Base-by-base conservation (phyloP, 2,113 vertebrate genomes). In the Rhabdomys dilectus region DNA sequence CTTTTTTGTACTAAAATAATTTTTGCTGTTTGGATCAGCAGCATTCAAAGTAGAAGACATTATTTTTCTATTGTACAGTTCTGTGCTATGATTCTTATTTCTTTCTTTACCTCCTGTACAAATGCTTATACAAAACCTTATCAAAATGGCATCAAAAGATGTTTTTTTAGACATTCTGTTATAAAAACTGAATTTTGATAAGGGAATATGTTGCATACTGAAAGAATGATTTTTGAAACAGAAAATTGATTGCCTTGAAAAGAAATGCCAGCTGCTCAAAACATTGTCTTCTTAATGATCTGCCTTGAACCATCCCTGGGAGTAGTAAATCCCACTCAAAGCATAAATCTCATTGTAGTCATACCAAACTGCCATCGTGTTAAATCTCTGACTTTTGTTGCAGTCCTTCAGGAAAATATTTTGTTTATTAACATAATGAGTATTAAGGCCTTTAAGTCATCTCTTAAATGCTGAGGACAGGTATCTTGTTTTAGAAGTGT, bases 31-130 rank as follows among this genome's bases (percentile, higher is more conserved):
- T 82, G 17, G 16, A 95, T 94, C 97, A 8, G 0, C 82, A 93
- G 0, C 22, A 95, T 72, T 75, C 58, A 95, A 97, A 19, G 1
- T 13, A 97, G 95, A 92, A 34, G 7, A 90, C 5, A 80, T 12
- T 70, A 85, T 24, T 62, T 90, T 94, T 80, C 93, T 77, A n/a
- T 36, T 45, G 26, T n/a, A 34, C 26, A 17, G 51, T 97, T 51
- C 15, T 60, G 51, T 92, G 3, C 29, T 87, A 93, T 0, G 15
- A 58, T 93, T 93, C n/a, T 76, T 22, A 81, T 77, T 76, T 86
- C 39, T 86, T 56, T 4, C 5, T 45, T 87, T 22, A 51, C 3
- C 36, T 72, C 9, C 1, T 89, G 5, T 34, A 29, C 3, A 85
- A 31, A 53, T 42, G 53, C 6, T 56, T 26, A 88, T 21, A 84